These are phyloP conservation scores for Noctuana brunneofusca DNA, from an alignment of 2,888 invertebrate genomes.

Conservation along the genomic window DNA sequence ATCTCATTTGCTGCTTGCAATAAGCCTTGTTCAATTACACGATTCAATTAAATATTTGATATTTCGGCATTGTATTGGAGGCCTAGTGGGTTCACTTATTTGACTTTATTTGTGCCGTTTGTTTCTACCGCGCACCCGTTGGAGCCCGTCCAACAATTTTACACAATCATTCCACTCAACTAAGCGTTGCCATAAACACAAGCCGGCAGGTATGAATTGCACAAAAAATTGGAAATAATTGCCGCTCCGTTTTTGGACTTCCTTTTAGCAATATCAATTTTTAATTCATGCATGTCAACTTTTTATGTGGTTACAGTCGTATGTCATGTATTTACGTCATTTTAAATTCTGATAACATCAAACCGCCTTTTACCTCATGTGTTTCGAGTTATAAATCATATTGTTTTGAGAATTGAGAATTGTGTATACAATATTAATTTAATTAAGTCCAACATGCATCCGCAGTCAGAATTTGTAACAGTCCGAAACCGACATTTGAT, in stretches of 20 bases:
- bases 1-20: slow-evolving; percentile 13
- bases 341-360: too few relatives aligned
- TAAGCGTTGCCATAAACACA: slow-evolving; percentile 82
- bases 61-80: slow-evolving; percentile 39
- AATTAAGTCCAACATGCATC: neutral
- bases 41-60: slow-evolving; percentile 43
- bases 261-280: slow-evolving; percentile 59
- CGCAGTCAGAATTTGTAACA: neutral
- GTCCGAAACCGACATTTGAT: slow-evolving; percentile 1
- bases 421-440: slow-evolving; percentile 1
- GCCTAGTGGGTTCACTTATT: slow-evolving; percentile 70
- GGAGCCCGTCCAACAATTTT: slow-evolving; percentile 79
- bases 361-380: too few relatives aligned
- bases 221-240: slow-evolving; percentile 78
- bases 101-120: slow-evolving; percentile 79
- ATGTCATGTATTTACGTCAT: neutral
- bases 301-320: neutral
- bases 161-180: slow-evolving; percentile 83
- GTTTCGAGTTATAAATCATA: too few relatives aligned
- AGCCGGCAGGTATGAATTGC: slow-evolving; percentile 78
- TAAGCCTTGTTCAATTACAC: slow-evolving; percentile 30
- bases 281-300: slow-evolving; percentile 46
- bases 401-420: too few relatives aligned
- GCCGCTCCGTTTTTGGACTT: slow-evolving; percentile 67
- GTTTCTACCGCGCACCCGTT: slow-evolving; percentile 68